Conservation (phyloP, 1,140 invertebrate species). For the Riptortus pedestris region DNA sequence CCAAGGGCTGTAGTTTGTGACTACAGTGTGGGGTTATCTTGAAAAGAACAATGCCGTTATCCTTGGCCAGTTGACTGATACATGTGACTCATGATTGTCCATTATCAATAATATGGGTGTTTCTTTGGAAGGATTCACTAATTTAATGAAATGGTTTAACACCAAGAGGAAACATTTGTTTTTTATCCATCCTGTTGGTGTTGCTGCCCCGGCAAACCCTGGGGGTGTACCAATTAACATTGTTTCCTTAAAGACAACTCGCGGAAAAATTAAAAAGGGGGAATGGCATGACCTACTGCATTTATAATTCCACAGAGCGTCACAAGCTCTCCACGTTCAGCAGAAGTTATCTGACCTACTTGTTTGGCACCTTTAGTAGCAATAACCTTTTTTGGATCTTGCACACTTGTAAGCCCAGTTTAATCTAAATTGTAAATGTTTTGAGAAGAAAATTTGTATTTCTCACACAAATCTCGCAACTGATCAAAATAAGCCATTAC, state of each 20-base stretch:
- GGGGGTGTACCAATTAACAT: neutral
- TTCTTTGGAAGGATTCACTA: neutral
- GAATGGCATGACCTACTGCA: neutral
- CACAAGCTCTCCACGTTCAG: neutral
- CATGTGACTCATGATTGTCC: conserved; percentile 38
- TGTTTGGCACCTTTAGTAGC: neutral
- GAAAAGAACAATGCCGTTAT: conserved; percentile 33
- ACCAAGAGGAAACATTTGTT: neutral
- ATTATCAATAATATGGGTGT: conserved; percentile 30
- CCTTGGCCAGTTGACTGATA: conserved; percentile 30
- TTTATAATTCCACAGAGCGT: neutral
- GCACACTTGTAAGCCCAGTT: neutral
- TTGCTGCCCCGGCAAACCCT: neutral
- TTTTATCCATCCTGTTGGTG: neutral
- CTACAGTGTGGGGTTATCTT: no score
- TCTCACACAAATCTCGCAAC: neutral
- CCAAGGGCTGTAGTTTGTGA: no score
- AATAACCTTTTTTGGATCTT: neutral
- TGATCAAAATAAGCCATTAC: neutral
- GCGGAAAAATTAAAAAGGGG: neutral
- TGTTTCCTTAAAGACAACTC: neutral
- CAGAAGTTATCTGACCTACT: no score
- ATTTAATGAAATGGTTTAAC: neutral
- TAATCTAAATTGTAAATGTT: neutral
- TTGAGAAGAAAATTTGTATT: neutral